Conservation (phyloP, 1,140 invertebrate species). For the Bombus picipes region DNA sequence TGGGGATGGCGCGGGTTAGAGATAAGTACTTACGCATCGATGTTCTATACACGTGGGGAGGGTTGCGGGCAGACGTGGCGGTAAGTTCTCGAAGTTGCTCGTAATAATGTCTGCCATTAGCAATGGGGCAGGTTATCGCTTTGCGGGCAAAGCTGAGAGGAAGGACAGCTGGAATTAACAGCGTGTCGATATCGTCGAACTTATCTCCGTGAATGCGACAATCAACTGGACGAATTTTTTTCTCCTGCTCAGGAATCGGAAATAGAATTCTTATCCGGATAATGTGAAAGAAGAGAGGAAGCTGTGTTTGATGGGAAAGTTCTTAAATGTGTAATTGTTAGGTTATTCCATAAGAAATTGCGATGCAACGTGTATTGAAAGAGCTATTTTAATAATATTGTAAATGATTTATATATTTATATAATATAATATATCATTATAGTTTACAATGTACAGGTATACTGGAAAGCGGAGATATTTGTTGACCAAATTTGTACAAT, state of each 20-base stretch:
- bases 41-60: slow-evolving; percentile 60
- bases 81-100: slow-evolving; percentile 74
- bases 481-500: too few relatives aligned
- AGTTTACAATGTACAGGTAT: too few relatives aligned
- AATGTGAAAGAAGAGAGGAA: neutral
- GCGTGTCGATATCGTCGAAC: slow-evolving; percentile 65
- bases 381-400: too few relatives aligned
- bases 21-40: slow-evolving; percentile 63
- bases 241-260: neutral
- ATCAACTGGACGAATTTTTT: slow-evolving; percentile 6
- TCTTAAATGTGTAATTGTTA: neutral
- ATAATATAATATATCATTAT: too few relatives aligned
- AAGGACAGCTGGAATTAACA: slow-evolving; percentile 76
- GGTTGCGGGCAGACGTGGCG: neutral
- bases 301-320: too few relatives aligned
- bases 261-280: neutral
- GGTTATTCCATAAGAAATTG: too few relatives aligned
- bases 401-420: too few relatives aligned
- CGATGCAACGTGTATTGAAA: too few relatives aligned
- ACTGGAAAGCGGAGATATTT: too few relatives aligned
- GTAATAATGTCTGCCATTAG: slow-evolving; percentile 76
- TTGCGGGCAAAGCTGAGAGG: slow-evolving; percentile 63
- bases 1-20: slow-evolving; percentile 23
- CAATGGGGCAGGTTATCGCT: slow-evolving; percentile 68
- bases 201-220: slow-evolving; percentile 54